A percentile compares a stretch with the other conserved stretches of the same genome.
Evolutionary conservation across 2,113 vertebrate genomes (phyloP).

Genomic region (Onychostoma macrolepis): DNA sequence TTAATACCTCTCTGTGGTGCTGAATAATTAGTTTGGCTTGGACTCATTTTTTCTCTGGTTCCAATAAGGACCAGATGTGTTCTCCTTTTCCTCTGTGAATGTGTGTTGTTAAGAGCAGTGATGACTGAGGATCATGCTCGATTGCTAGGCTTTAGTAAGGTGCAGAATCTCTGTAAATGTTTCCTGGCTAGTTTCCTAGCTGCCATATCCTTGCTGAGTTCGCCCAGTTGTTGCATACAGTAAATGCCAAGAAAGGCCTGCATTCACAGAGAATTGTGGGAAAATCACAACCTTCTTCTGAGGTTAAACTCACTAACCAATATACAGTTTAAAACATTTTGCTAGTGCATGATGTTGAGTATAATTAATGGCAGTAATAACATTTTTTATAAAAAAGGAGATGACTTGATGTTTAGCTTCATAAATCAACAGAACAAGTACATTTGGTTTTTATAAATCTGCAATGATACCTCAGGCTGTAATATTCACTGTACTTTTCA

Average conservation of each 20-base stretch:
- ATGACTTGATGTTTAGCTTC: neutral
- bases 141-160: constrained; percentile 44
- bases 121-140: constrained; percentile 43
- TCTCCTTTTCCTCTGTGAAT: constrained; percentile 17
- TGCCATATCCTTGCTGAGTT: constrained; percentile 28
- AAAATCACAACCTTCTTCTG: constrained; percentile 1
- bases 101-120: constrained; percentile 36
- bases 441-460: neutral
- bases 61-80: constrained; percentile 56
- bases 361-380: neutral
- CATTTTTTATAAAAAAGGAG: neutral
- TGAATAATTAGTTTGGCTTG: constrained; percentile 49
- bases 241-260: neutral
- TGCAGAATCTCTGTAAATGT: constrained; percentile 50
- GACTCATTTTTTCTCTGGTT: constrained; percentile 40
- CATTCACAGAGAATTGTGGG: constrained; percentile 27
- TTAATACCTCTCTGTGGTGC: constrained; percentile 34
- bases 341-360: neutral
- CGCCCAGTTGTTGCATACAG: constrained; percentile 30
- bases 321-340: neutral
- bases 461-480: neutral
- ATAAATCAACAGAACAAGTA: neutral
- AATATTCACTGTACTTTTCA: neutral
- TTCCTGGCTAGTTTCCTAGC: constrained; percentile 36
- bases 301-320: neutral